Evolutionary conservation across 2,113 vertebrate genomes (phyloP).

Genomic region (Atherinomorus stipes): DNA sequence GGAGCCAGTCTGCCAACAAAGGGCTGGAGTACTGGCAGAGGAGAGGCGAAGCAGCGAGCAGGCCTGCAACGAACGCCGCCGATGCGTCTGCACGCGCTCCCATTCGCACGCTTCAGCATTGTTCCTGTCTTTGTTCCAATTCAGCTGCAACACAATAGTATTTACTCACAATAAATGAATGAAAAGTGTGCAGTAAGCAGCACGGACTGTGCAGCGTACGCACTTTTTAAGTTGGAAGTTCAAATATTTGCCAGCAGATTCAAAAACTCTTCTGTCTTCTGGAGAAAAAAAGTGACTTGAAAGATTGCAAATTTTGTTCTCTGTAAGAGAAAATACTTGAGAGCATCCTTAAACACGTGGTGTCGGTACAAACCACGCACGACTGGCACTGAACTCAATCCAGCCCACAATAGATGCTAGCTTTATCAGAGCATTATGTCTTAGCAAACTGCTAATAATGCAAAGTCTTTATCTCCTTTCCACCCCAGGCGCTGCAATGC

Average conservation of each 20-base stretch:
- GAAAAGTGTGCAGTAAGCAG: constrained; percentile 63
- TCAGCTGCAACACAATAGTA: constrained; percentile 58
- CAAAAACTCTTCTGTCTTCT: constrained; percentile 26
- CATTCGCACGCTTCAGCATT: constrained; percentile 62
- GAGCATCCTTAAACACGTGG: constrained; percentile 4
- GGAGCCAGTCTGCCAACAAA: constrained; percentile 61
- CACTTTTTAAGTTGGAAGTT: constrained; percentile 54
- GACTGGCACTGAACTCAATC: constrained; percentile 75
- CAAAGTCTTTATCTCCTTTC: constrained; percentile 80
- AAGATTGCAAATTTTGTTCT: constrained; percentile 51
- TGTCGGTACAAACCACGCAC: constrained; percentile 31
- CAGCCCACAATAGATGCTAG: constrained; percentile 73
- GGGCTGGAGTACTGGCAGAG: constrained; percentile 52
- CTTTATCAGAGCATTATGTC: constrained; percentile 77
- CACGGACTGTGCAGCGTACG: constrained; percentile 42
- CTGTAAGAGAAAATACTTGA: constrained; percentile 11
- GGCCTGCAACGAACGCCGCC: background rate
- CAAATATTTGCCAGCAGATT: constrained; percentile 59
- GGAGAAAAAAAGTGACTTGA: background rate
- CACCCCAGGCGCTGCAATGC: constrained; percentile 60
- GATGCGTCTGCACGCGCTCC: constrained; percentile 41
- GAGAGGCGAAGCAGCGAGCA: constrained; percentile 46
- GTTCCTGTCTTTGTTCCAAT: constrained; percentile 63
- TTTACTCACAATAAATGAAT: constrained; percentile 62
- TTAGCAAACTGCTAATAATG: constrained; percentile 79